Evolutionary conservation across 2,113 vertebrate species (phyloP).

Genomic region (Thryonomys swinderianus): DNA sequence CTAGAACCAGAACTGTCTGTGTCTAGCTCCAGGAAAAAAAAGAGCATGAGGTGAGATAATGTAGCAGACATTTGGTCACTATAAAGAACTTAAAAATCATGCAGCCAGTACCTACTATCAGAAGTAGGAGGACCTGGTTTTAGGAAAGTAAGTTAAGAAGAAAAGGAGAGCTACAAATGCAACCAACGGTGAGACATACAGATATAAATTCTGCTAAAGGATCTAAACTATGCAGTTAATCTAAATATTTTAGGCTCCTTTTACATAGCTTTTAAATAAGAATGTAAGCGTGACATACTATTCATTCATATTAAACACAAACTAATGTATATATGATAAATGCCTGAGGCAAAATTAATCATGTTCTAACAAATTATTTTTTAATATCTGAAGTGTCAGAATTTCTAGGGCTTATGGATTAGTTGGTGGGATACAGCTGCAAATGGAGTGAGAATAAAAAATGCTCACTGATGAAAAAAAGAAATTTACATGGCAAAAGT

Average conservation of each 20-base stretch:
- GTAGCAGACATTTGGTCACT: background rate
- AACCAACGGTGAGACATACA: background rate
- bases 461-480: background rate
- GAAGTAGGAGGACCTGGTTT: background rate
- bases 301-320: slow-evolving; percentile 27
- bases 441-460: slow-evolving; percentile 16
- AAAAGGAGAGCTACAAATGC: background rate
- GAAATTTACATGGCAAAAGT: background rate
- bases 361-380: slow-evolving; percentile 16
- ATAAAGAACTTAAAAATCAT: background rate
- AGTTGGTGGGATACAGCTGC: background rate
- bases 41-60: background rate
- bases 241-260: slow-evolving; percentile 8
- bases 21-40: background rate
- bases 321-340: slow-evolving; percentile 23
- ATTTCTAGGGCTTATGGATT: background rate
- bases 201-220: background rate
- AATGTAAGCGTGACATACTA: background rate
- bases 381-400: background rate
- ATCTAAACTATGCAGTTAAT: background rate
- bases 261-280: slow-evolving; percentile 30
- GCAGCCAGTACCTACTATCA: background rate
- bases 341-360: background rate
- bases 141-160: slow-evolving; percentile 4
- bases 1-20: background rate